Conservation (phyloP, 2,888 invertebrate genomes). For the Neuroscelio doddi region DNA sequence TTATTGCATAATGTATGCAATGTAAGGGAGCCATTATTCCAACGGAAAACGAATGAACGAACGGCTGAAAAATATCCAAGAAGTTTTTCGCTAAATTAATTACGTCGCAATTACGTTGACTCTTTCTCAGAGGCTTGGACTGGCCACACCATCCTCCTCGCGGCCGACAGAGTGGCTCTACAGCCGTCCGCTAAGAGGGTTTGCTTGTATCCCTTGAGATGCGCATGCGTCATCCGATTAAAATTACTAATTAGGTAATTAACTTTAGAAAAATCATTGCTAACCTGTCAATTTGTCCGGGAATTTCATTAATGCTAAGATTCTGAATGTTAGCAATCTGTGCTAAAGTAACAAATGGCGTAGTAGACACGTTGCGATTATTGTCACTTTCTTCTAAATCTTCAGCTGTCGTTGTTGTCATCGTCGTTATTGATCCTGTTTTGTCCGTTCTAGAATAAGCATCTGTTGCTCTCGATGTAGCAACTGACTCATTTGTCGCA, state of each 20-base stretch:
- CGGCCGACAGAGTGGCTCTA: slow-evolving; percentile 46
- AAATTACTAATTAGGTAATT: slow-evolving; percentile 73
- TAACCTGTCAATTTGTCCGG: slow-evolving; percentile 44
- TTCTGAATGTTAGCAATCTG: slow-evolving; percentile 62
- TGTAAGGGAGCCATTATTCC: slow-evolving; percentile 40
- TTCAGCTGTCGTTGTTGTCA: background rate
- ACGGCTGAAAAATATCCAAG: slow-evolving; percentile 53
- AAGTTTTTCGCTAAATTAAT: slow-evolving; percentile 71
- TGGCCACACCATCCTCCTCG: slow-evolving; percentile 26
- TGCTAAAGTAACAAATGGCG: slow-evolving; percentile 46
- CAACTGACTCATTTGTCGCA: slow-evolving; percentile 68
- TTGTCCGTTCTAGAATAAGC: background rate
- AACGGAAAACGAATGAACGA: slow-evolving; percentile 46
- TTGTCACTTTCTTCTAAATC: slow-evolving; percentile 12
- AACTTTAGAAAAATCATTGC: slow-evolving; percentile 61
- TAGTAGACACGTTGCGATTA: slow-evolving; percentile 15
- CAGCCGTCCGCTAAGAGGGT: slow-evolving; percentile 69
- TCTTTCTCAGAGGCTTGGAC: slow-evolving; percentile 57
- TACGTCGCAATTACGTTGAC: slow-evolving; percentile 65
- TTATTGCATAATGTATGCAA: slow-evolving; percentile 41
- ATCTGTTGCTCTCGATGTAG: slow-evolving; percentile 21
- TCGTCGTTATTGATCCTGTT: background rate
- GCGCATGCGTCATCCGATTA: slow-evolving; percentile 73
- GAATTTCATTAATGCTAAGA: slow-evolving; percentile 65
- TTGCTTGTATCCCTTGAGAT: slow-evolving; percentile 72